A percentile compares a stretch with the other conserved stretches of the same genome.
phyloP scores from a whole-genome alignment of 2,797 vertebrate species.

The Falco novaeseelandiae region DNA sequence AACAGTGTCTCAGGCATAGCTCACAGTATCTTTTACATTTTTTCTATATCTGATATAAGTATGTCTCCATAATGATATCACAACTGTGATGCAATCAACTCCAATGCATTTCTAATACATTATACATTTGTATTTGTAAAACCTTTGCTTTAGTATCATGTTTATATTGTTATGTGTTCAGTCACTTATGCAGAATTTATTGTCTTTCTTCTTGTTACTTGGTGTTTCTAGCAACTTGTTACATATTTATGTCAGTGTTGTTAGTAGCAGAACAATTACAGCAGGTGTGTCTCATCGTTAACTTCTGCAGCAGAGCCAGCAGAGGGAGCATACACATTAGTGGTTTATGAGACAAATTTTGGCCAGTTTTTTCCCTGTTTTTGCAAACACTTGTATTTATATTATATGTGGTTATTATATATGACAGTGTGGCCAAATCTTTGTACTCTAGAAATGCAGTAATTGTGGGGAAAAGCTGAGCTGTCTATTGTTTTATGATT shows the following conservation, averaged over 20 bases:
- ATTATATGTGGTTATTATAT: background rate
- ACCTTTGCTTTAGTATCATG: background rate
- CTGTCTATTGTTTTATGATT: background rate
- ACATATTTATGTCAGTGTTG: background rate
- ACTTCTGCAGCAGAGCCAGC: conserved; percentile 59
- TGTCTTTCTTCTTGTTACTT: background rate
- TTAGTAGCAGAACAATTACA: background rate
- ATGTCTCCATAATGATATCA: background rate
- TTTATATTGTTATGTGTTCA: background rate
- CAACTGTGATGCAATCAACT: background rate
- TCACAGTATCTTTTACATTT: background rate
- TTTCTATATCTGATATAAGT: background rate
- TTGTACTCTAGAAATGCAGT: background rate
- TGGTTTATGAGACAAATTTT: background rate
- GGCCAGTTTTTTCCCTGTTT: background rate
- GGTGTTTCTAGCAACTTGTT: background rate
- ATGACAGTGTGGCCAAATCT: background rate
- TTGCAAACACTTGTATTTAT: background rate
- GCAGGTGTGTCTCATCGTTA: conserved; percentile 11
- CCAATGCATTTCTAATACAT: background rate
- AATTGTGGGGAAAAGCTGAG: background rate
- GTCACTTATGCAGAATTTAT: background rate
- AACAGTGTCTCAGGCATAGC: background rate
- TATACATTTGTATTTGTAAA: background rate
- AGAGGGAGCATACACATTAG: conserved; percentile 70